Percentiles rank a stretch among this genome's conserved stretches.
These are phyloP conservation scores for Sminthurides bifidus DNA, from an alignment of 1,140 invertebrate genomes.

Conservation along the genomic window DNA sequence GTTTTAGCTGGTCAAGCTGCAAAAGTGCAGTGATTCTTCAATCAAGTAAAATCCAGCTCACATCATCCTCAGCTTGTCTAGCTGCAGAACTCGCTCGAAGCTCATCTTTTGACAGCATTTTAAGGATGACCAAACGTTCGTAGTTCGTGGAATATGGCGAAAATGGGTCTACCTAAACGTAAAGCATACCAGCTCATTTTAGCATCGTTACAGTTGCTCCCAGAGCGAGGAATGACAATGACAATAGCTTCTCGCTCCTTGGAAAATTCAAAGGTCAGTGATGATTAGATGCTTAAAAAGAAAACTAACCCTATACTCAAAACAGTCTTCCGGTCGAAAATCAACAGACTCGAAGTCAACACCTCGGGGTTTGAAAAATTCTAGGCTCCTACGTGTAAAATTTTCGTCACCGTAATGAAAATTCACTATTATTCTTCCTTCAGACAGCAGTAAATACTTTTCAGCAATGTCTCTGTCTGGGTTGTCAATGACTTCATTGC, in stretches of 20 bases:
- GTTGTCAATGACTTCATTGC: slow-evolving; percentile 41
- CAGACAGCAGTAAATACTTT: slow-evolving; percentile 20
- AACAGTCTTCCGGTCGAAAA: slow-evolving; percentile 12
- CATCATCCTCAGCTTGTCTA: slow-evolving; percentile 17
- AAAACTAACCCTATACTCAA: slow-evolving; percentile 2
- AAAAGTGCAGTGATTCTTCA: not conserved
- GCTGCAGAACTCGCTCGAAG: slow-evolving; percentile 7
- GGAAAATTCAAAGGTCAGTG: not conserved
- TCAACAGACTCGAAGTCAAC: slow-evolving; percentile 4
- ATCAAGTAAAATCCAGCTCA: slow-evolving; percentile 1
- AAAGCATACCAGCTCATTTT: not conserved
- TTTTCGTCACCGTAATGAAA: slow-evolving; percentile 25
- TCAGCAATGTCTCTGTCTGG: slow-evolving; percentile 50
- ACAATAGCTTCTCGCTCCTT: too few species aligned
- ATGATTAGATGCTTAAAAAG: not conserved
- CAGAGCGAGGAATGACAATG: not conserved
- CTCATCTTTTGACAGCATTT: slow-evolving; percentile 11
- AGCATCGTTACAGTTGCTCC: not conserved
- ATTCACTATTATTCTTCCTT: slow-evolving; percentile 17
- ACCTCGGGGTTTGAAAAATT: slow-evolving; percentile 20
- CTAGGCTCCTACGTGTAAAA: slow-evolving; percentile 15
- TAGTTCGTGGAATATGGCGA: slow-evolving; percentile 9
- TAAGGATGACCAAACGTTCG: slow-evolving; percentile 13
- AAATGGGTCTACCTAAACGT: slow-evolving; percentile 14
- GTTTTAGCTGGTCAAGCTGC: not conserved